A percentile compares a stretch with the other conserved stretches of the same genome.
These are phyloP conservation scores for Percopsis omiscomaycus DNA, from an alignment of 2,797 vertebrate genomes.

Conservation along the genomic window DNA sequence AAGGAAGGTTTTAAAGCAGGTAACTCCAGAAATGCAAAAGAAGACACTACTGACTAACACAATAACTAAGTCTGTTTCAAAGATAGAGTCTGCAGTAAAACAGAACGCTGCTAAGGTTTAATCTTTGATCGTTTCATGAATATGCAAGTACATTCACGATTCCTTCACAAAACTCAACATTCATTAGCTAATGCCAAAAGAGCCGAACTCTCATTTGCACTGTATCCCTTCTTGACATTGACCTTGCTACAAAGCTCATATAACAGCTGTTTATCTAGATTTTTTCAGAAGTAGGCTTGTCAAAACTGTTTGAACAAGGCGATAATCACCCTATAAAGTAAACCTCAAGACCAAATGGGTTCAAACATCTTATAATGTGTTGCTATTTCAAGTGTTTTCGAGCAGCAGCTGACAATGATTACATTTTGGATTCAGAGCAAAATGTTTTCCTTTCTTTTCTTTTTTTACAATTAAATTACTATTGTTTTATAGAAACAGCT, in stretches of 20 bases:
- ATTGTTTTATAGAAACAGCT: no score
- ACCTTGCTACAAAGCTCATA: not conserved
- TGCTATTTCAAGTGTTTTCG: no score
- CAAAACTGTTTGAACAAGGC: not conserved
- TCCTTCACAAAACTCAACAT: no score
- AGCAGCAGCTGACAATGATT: no score
- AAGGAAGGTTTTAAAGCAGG: not conserved
- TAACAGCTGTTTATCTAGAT: not conserved
- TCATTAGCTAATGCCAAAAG: not conserved
- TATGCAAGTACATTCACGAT: not conserved
- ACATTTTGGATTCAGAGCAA: no score
- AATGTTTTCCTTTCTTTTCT: no score
- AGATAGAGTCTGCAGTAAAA: not conserved
- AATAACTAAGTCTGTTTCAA: not conserved
- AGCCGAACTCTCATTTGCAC: no score
- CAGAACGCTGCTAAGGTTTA: constrained; percentile 2
- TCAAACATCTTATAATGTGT: no score
- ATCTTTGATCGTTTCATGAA: not conserved
- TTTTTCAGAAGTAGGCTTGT: not conserved
- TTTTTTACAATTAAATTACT: no score
- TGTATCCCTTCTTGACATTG: no score
- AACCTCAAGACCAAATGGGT: not conserved
- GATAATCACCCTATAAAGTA: not conserved
- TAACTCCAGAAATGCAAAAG: constrained; percentile 7
- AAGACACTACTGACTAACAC: not conserved